A percentile compares a stretch with the other conserved stretches of the same genome.
These are phyloP conservation scores for Carettochelys insculpta DNA, from an alignment of 2,113 vertebrate species.

Conservation along the genomic window DNA sequence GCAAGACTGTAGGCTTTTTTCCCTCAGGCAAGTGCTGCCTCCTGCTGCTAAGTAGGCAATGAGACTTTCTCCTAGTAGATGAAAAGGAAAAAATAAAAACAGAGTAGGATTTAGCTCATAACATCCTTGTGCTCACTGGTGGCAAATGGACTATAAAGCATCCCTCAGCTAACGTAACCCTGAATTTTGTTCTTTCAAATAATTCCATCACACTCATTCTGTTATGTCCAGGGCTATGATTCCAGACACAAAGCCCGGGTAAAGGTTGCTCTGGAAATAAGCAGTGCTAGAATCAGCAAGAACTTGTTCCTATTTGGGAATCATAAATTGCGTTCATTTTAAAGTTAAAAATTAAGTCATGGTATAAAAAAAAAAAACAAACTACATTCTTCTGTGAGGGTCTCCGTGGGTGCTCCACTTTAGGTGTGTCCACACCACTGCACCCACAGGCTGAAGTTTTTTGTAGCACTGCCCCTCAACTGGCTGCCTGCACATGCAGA, in stretches of 20 bases:
- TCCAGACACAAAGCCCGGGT: neutral
- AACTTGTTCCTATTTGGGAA: neutral
- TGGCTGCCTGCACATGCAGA: too few relatives aligned
- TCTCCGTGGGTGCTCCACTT: too few relatives aligned
- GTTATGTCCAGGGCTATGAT: neutral
- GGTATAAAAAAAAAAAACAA: neutral
- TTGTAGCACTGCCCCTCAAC: too few relatives aligned
- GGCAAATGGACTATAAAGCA: neutral
- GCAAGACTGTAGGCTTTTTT: neutral
- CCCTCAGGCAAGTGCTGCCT: slow-evolving; percentile 1
- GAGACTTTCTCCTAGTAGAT: neutral
- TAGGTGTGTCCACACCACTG: too few relatives aligned
- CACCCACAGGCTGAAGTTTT: too few relatives aligned
- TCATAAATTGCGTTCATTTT: neutral
- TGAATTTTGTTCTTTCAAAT: neutral
- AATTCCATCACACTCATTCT: neutral
- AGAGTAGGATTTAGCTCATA: neutral
- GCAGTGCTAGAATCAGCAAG: neutral
- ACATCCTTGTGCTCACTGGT: neutral
- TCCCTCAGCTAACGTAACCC: neutral
- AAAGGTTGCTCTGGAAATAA: neutral
- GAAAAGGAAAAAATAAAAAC: neutral
- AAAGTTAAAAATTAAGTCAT: neutral
- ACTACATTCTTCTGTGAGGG: neutral
- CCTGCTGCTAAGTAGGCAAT: neutral